Evolutionary conservation across 2,888 invertebrate genomes (phyloP), one percentile per base, ranked within the genome.

Genomic region (Seladonia tumulorum): DNA sequence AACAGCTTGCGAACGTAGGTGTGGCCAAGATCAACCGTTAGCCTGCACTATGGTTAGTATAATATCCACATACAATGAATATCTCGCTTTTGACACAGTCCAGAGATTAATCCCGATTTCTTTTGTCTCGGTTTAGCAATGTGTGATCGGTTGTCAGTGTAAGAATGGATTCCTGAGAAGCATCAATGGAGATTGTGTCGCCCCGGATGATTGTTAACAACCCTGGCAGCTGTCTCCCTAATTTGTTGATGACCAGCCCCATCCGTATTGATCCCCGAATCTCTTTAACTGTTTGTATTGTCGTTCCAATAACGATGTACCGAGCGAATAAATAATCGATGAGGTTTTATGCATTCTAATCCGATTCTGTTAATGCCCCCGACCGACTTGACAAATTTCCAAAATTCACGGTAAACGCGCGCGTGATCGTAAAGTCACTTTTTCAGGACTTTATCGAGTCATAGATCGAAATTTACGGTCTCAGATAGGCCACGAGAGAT

Each of bases 131-230:
- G 87, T 83, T 42, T 73, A 90, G 90, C 10, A 86, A 45, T 90
- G 90, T 35, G 4, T 39, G 0, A 39, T 77, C 14, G 89, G 84
- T 8, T 90, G 90, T 53, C 84, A 85, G 14, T 90, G 90, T 57
- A 83, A 60, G 53, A 0, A 0, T 0, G 89, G 88, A 39, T 79
- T 25, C 14, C 0, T 90, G 71, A 79, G 82, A 5, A 78, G 70
- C 35, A 0, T 2, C 1, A 0, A 0, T 1, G 76, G 81, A 29
- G 0, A 2, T 0, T 90, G 90, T 35, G 81, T 90, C 12, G 0
- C 0, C 1, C 35, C 49, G 12, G 0, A 0, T 0, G 1, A 68
- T 0, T 90, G 90, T 74, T 87, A 83, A 71, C 35, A 18, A 4
- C 18, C n/a, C 66, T 29, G 2, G 7, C 35, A 29, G 16, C 35